Percentiles rank a stretch among this genome's conserved stretches.
Evolutionary conservation across 2,113 vertebrate genomes (phyloP).

Genomic region (Acanthochromis polyacanthus): DNA sequence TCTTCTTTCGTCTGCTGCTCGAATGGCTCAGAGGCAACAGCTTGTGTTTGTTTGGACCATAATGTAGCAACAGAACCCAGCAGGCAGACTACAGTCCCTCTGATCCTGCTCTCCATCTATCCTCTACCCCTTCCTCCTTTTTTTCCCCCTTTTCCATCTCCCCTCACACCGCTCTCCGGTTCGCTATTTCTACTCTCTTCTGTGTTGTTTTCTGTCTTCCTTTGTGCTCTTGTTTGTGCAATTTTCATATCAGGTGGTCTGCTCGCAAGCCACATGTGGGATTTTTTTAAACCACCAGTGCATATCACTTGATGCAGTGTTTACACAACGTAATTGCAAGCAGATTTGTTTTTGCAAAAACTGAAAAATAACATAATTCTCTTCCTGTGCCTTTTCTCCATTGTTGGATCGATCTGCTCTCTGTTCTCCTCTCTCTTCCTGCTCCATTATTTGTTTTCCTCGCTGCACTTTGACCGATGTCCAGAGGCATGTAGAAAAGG

Average conservation of each 20-base stretch:
- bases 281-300: conserved; percentile 45
- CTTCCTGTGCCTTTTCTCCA: conserved; percentile 30
- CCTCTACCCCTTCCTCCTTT: neutral
- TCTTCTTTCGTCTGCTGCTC: conserved; percentile 32
- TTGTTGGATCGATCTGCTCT: conserved; percentile 18
- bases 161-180: conserved; percentile 1
- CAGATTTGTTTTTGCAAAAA: conserved; percentile 66
- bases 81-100: conserved; percentile 32
- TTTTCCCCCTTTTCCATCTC: neutral
- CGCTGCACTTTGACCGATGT: conserved; percentile 6
- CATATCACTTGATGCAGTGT: conserved; percentile 54
- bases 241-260: conserved; percentile 58
- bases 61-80: conserved; percentile 65
- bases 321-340: conserved; percentile 62
- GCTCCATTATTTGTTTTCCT: neutral
- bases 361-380: conserved; percentile 51
- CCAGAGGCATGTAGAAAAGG: neutral
- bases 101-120: conserved; percentile 1
- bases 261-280: conserved; percentile 38
- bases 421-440: conserved; percentile 10
- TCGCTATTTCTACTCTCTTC: conserved; percentile 5
- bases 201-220: neutral
- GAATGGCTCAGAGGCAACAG: conserved; percentile 47
- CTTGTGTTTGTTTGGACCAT: conserved; percentile 71
- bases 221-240: conserved; percentile 45